Evolutionary conservation across 2,888 invertebrate species (phyloP).

Genomic region (Stegophylla sp.): DNA sequence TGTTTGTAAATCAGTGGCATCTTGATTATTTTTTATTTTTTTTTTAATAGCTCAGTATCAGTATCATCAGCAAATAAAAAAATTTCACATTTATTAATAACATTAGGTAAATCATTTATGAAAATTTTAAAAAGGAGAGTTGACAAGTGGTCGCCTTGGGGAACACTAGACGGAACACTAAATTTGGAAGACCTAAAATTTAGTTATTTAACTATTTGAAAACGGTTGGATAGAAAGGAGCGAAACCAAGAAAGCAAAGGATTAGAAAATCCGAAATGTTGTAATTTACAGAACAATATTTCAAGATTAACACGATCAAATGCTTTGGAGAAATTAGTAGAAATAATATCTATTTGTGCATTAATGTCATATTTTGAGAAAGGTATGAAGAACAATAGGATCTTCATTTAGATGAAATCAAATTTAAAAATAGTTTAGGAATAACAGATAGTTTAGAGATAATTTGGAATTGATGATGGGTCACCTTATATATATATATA

Average conservation of each 20-base stretch:
- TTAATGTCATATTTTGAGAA: neutral
- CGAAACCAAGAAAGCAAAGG: no score
- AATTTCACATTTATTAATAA: neutral
- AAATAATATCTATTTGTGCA: neutral
- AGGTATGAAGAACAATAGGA: no score
- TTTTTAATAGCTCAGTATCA: neutral
- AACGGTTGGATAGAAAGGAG: no score
- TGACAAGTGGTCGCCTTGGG: neutral
- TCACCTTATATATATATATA: no score
- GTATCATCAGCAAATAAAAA: neutral
- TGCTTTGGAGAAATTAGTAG: neutral
- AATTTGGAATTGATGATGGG: neutral
- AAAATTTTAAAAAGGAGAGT: neutral
- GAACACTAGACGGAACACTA: no score
- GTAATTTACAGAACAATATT: no score
- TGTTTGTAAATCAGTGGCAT: neutral
- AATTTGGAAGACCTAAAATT: no score
- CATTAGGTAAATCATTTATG: neutral
- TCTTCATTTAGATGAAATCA: no score
- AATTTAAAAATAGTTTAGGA: neutral
- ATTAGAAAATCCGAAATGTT: no score
- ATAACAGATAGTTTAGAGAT: neutral
- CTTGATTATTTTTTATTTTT: neutral
- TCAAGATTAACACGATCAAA: neutral
- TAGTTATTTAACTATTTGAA: no score